phyloP scores from a whole-genome alignment of 1,140 invertebrate species.

The Xylocopa sonorina region DNA sequence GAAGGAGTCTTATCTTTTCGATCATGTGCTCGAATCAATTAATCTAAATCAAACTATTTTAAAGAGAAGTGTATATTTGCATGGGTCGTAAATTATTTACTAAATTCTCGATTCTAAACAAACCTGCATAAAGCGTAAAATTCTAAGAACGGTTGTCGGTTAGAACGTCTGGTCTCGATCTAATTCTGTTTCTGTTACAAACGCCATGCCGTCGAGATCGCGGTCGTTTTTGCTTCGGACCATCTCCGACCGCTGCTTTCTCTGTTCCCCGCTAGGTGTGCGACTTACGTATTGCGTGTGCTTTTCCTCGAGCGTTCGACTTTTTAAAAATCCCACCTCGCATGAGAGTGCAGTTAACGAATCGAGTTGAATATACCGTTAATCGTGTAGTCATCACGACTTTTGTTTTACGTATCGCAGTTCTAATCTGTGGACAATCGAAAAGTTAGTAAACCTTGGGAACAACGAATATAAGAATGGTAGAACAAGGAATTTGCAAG shows the following conservation, averaged over 20 bases:
- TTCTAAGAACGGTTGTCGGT: background rate
- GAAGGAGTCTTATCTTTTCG: too few relatives aligned
- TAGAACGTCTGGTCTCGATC: slow-evolving; percentile 5
- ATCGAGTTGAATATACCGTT: slow-evolving; percentile 39
- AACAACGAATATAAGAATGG: too few relatives aligned
- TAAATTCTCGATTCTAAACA: background rate
- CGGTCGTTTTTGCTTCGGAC: slow-evolving; percentile 30
- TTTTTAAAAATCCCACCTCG: slow-evolving; percentile 44
- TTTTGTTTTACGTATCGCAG: slow-evolving; percentile 11
- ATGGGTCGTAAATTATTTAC: too few relatives aligned
- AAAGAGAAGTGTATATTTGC: too few relatives aligned
- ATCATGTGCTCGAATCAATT: too few relatives aligned
- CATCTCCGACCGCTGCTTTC: slow-evolving; percentile 36
- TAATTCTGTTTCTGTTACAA: slow-evolving; percentile 18
- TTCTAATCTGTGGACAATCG: background rate
- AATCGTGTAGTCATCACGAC: background rate
- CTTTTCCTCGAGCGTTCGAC: slow-evolving; percentile 23
- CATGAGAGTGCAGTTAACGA: slow-evolving; percentile 41
- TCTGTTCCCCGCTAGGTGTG: slow-evolving; percentile 28
- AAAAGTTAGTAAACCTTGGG: background rate
- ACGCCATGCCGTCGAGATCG: background rate
- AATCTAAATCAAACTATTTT: too few relatives aligned
- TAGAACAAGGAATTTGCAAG: background rate
- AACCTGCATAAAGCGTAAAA: background rate
- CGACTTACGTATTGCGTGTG: slow-evolving; percentile 42